Evolutionary conservation across 2,888 invertebrate genomes (phyloP).

Genomic region (Coelopa pilipes): DNA sequence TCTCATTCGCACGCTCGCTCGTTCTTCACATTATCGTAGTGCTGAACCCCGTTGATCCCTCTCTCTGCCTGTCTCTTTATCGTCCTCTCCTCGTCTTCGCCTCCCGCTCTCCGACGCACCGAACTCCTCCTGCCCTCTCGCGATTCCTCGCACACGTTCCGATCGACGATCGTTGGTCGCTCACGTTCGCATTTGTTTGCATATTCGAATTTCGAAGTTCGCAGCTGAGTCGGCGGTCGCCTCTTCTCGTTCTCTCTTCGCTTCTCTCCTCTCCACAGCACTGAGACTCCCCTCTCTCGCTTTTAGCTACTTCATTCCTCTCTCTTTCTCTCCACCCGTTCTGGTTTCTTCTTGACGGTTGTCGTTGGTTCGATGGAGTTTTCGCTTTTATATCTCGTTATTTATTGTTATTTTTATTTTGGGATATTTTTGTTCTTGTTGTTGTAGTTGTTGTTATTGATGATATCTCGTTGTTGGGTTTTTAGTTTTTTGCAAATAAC

Average conservation of each 20-base stretch:
- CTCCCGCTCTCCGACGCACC: no score
- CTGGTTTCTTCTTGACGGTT: neutral
- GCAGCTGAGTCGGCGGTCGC: constrained; percentile 1
- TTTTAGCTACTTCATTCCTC: neutral
- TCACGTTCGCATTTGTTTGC: neutral
- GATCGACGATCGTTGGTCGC: neutral
- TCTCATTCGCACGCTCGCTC: no score
- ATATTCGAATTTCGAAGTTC: neutral
- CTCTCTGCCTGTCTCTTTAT: no score
- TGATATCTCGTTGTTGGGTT: neutral
- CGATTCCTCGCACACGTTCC: no score
- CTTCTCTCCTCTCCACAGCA: neutral
- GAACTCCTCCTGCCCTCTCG: no score
- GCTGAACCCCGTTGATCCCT: no score
- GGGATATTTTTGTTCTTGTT: neutral
- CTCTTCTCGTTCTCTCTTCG: neutral
- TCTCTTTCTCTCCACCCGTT: no score
- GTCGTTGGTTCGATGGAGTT: neutral
- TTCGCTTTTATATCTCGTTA: neutral
- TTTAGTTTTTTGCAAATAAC: constrained; percentile 20
- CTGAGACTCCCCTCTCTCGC: neutral
- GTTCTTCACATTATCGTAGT: no score
- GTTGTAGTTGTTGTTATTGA: constrained; percentile 4
- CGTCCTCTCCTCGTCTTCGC: no score
- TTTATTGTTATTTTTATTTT: neutral